Evolutionary conservation across 2,113 vertebrate species (phyloP).

Genomic region (rat (Rattus norvegicus)): GRCr8 NC_086033.1:86956001-86956500

Average conservation of each 20-base stretch:
- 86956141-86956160: conserved; percentile 98
- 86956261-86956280: conserved; percentile 80
- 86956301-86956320: conserved; percentile 80
- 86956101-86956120: conserved; percentile 61
- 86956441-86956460: conserved; percentile 72
- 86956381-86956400: conserved; percentile 81
- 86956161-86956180: conserved; percentile 77
- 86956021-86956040: conserved; percentile 96
- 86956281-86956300: conserved; percentile 82
- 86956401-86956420: conserved; percentile 81
- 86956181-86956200: conserved; percentile 80
- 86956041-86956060: conserved; percentile 94
- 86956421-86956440: conserved; percentile 79
- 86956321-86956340: conserved; percentile 78
- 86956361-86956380: conserved; percentile 70
- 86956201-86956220: conserved; percentile 79
- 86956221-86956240: conserved; percentile 81
- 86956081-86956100: conserved; percentile 92
- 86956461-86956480: conserved; percentile 78
- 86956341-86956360: conserved; percentile 80
- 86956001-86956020: conserved; percentile 90
- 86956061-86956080: conserved; percentile 98
- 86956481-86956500: conserved; percentile 80
- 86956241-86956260: conserved; percentile 86
- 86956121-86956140: conserved; percentile 72